Conservation (phyloP, 2,888 invertebrate genomes). For the Acrocera orbiculus region DNA sequence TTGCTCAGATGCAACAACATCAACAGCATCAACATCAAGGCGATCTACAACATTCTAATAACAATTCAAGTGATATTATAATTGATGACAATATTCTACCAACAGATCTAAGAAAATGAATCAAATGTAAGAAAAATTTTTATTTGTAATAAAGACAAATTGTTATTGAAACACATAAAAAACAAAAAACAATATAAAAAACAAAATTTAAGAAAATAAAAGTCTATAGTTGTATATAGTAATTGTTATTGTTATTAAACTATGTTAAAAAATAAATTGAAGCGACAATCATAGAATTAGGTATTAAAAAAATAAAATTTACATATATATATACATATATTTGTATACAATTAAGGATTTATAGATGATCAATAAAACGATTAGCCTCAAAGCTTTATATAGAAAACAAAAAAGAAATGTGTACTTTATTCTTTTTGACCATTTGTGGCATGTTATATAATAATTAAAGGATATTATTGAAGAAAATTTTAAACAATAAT, state of each 20-base stretch:
- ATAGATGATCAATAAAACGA: too few relatives aligned
- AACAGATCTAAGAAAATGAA: conserved; percentile 14
- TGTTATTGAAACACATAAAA: background rate
- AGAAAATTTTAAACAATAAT: conserved; percentile 11
- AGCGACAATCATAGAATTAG: too few relatives aligned
- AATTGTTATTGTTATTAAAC: too few relatives aligned
- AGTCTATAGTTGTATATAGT: too few relatives aligned
- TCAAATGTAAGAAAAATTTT: background rate
- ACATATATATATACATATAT: too few relatives aligned
- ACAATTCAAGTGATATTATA: conserved; percentile 8
- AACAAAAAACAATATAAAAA: background rate
- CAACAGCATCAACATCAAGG: conserved; percentile 1
- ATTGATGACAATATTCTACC: conserved; percentile 13
- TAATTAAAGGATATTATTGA: background rate
- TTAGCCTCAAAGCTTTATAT: too few relatives aligned
- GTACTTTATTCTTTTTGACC: background rate
- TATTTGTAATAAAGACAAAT: background rate
- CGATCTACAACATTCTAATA: background rate
- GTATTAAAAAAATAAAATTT: background rate
- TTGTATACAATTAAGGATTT: too few relatives aligned
- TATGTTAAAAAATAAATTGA: too few relatives aligned
- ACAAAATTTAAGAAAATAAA: too few relatives aligned
- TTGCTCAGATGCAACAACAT: conserved; percentile 7
- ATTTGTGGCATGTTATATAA: background rate
- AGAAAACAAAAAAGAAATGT: too few relatives aligned